Conservation (phyloP, 2,113 vertebrate genomes). For the Dipodomys stephensi region DNA sequence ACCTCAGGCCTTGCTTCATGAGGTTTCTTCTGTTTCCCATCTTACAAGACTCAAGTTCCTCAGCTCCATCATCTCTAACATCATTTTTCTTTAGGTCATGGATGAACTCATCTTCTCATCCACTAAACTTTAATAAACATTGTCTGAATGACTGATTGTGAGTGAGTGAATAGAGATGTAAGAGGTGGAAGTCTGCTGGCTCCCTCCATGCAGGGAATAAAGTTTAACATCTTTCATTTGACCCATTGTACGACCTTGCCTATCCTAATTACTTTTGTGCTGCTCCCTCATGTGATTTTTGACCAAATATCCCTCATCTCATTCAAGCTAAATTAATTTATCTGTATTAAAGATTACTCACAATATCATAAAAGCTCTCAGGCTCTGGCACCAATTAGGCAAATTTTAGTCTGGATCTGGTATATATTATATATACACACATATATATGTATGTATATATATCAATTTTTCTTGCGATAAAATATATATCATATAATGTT, state of each 20-base stretch:
- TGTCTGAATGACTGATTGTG: neutral
- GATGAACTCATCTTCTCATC: neutral
- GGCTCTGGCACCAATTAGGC: neutral
- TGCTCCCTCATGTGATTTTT: neutral
- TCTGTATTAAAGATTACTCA: neutral
- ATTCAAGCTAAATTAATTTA: neutral
- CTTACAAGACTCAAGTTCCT: neutral
- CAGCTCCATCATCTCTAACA: accelerated
- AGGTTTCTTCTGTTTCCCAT: neutral
- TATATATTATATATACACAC: neutral
- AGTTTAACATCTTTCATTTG: neutral
- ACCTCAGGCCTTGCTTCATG: too few species aligned
- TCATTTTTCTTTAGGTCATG: neutral
- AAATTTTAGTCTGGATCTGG: neutral
- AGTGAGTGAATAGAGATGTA: neutral
- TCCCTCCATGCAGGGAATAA: neutral
- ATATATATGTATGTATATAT: neutral
- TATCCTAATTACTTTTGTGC: neutral
- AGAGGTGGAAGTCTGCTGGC: neutral
- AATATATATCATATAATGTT: neutral
- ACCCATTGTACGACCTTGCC: neutral
- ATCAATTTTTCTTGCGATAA: neutral
- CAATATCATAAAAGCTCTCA: neutral
- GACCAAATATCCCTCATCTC: neutral
- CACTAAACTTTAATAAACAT: neutral